Percentiles rank a stretch among this genome's conserved stretches.
phyloP scores from a whole-genome alignment of 2,113 vertebrate genomes.

The Cyphomyrus discorhynchus region DNA sequence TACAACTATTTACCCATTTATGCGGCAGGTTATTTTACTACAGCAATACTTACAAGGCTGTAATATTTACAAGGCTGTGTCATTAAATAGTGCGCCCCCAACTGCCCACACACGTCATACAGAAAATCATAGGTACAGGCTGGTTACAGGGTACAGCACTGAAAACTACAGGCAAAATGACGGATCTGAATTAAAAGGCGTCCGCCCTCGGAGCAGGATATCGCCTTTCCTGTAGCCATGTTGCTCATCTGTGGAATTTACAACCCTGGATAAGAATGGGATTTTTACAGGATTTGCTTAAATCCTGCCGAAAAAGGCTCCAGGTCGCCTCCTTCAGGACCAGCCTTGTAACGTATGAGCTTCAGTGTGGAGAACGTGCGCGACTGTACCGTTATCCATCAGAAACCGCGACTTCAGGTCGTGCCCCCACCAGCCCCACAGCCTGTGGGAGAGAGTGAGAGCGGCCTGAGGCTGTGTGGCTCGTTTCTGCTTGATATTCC shows the following conservation, averaged over 20 bases:
- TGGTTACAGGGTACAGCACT: not conserved
- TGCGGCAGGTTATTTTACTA: not conserved
- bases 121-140: not conserved
- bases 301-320: not conserved
- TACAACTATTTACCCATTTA: not conserved
- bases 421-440: constrained; percentile 89
- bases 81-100: not conserved
- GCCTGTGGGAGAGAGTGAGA: constrained; percentile 50
- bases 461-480: not conserved
- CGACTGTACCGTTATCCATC: constrained; percentile 81
- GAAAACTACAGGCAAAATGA: not conserved
- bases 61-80: not conserved
- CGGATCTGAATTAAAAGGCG: not conserved
- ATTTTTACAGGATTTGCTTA: not conserved
- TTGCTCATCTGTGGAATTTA: not conserved
- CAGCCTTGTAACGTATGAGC: not conserved
- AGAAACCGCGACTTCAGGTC: constrained; percentile 75
- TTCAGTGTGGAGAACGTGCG: not conserved
- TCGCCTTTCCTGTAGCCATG: not conserved
- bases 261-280: not conserved
- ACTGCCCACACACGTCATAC: not conserved
- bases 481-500: not conserved
- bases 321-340: not conserved
- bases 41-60: not conserved
- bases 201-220: not conserved